Conservation (phyloP, 2,888 invertebrate species). For the Andrena dorsata region DNA sequence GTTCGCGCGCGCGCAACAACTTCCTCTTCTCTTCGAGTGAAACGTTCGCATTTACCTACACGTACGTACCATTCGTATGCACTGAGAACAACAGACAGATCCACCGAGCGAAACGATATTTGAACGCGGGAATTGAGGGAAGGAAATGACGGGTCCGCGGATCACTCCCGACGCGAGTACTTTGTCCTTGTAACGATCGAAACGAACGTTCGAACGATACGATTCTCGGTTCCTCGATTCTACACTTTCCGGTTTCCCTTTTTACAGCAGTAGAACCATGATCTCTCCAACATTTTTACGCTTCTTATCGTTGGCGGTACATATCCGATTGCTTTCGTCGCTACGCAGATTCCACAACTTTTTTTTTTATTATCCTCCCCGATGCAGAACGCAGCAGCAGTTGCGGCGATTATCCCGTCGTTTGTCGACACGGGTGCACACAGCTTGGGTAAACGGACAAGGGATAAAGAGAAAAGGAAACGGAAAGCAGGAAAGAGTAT, state of each 20-base stretch:
- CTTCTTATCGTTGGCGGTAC: background rate
- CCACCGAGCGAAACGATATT: background rate
- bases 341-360: background rate
- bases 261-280: background rate
- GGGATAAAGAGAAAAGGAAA: background rate
- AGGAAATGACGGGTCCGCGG: background rate
- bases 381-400: background rate
- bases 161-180: background rate
- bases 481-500: background rate
- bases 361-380: too few species aligned
- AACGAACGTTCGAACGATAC: background rate
- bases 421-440: background rate
- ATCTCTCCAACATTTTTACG: background rate
- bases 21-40: conserved; percentile 19
- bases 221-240: background rate
- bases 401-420: background rate
- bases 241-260: background rate
- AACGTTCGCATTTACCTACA: conserved; percentile 23
- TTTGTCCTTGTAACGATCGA: background rate
- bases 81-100: background rate
- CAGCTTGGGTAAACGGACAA: background rate
- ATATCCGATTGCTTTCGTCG: background rate
- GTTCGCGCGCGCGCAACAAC: conserved; percentile 2
- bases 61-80: background rate
- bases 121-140: background rate